Evolutionary conservation across 2,888 invertebrate genomes (phyloP).

Genomic region (Platypus cylindrus): DNA sequence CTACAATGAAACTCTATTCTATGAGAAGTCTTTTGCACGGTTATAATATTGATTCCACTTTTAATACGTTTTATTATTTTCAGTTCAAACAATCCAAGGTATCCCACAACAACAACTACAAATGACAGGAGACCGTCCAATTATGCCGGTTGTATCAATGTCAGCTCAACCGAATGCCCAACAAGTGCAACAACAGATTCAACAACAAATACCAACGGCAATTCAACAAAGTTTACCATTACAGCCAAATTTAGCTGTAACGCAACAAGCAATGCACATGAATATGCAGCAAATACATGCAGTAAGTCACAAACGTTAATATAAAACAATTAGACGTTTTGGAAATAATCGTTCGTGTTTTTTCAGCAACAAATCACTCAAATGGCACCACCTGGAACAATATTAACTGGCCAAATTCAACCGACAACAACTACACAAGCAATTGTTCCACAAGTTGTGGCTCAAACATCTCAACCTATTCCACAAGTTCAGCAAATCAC

Average conservation of each 20-base stretch:
- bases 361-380: slow-evolving; percentile 34
- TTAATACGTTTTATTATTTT: slow-evolving; percentile 6
- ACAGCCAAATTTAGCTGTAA: slow-evolving; percentile 35
- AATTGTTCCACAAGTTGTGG: slow-evolving; percentile 27
- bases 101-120: slow-evolving; percentile 38
- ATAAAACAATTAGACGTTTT: neutral
- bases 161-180: slow-evolving; percentile 36
- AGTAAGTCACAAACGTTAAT: slow-evolving; percentile 29
- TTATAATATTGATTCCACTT: too few species aligned
- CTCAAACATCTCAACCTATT: slow-evolving; percentile 25
- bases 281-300: slow-evolving; percentile 48
- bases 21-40: too few species aligned
- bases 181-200: slow-evolving; percentile 43
- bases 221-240: slow-evolving; percentile 47
- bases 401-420: slow-evolving; percentile 34
- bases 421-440: slow-evolving; percentile 25
- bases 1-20: too few species aligned
- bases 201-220: slow-evolving; percentile 29
- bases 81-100: slow-evolving; percentile 45
- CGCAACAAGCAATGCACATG: slow-evolving; percentile 35
- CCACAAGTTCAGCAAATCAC: slow-evolving; percentile 24
- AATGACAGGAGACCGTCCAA: slow-evolving; percentile 41
- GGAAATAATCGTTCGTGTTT: neutral
- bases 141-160: slow-evolving; percentile 57
- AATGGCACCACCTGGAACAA: slow-evolving; percentile 40